phyloP scores from a whole-genome alignment of 2,113 vertebrate species.

The Centropus unirufus region DNA sequence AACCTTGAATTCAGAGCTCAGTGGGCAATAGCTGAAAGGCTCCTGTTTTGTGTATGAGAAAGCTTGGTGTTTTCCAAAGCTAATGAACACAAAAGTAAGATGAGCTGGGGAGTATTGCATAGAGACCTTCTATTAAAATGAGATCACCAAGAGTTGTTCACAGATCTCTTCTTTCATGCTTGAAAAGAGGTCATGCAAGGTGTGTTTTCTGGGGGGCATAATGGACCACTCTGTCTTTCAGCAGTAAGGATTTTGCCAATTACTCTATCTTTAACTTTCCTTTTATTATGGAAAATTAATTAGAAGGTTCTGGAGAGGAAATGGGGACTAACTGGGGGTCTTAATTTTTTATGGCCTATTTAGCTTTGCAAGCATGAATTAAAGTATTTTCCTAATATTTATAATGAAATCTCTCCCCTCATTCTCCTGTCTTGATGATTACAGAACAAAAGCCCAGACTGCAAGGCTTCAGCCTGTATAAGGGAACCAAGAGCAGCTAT shows the following conservation, averaged over 20 bases:
- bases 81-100: background rate
- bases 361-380: constrained; percentile 39
- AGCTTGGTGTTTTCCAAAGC: background rate
- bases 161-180: background rate
- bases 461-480: constrained; percentile 10
- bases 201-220: constrained; percentile 45
- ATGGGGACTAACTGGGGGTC: constrained; percentile 40
- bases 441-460: constrained; percentile 51
- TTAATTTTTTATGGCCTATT: constrained; percentile 64
- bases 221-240: constrained; percentile 44
- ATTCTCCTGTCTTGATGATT: constrained; percentile 6
- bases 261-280: constrained; percentile 60
- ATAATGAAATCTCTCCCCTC: constrained; percentile 46
- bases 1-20: background rate
- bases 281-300: constrained; percentile 63
- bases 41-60: background rate
- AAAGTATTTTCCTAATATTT: constrained; percentile 46
- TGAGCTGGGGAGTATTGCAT: background rate
- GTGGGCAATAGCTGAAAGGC: background rate
- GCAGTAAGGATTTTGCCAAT: constrained; percentile 56
- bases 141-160: background rate
- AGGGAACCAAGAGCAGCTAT: background rate
- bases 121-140: constrained; percentile 1
- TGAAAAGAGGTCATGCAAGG: constrained; percentile 42
- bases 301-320: constrained; percentile 51